These are phyloP conservation scores for Tichodroma muraria DNA, from an alignment of 2,113 vertebrate species.

Conservation along the genomic window DNA sequence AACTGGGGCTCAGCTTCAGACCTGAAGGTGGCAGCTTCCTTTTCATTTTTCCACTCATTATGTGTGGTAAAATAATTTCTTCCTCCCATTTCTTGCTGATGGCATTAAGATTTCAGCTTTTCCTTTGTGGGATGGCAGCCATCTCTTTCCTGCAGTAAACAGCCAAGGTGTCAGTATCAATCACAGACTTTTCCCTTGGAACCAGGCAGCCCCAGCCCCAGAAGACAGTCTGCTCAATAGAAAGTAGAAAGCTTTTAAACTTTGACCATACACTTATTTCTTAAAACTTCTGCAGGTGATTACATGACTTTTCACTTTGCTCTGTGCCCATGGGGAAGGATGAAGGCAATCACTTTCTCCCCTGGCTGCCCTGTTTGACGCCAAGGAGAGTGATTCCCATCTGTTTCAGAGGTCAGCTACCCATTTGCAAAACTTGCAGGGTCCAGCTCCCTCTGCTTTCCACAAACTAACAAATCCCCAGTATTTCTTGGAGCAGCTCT, in stretches of 20 bases:
- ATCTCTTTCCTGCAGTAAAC: neutral
- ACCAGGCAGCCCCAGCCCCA: neutral
- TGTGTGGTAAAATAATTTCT: neutral
- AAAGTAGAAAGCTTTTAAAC: neutral
- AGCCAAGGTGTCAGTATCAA: neutral
- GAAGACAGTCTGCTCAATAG: neutral
- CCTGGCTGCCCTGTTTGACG: neutral
- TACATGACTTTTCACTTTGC: neutral
- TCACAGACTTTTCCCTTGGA: neutral
- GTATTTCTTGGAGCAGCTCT: neutral
- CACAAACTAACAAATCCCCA: neutral
- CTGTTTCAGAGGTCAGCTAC: neutral
- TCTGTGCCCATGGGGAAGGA: rapidly evolving
- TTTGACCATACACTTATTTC: neutral
- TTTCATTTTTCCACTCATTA: neutral
- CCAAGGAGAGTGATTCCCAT: neutral
- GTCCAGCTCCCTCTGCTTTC: neutral
- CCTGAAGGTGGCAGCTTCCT: neutral
- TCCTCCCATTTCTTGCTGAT: neutral
- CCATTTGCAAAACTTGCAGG: neutral
- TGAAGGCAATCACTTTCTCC: neutral
- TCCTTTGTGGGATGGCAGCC: neutral
- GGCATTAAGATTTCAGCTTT: neutral
- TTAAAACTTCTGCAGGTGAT: neutral
- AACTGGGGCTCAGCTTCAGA: neutral